Conservation (phyloP, 2,797 vertebrate species). For the Phrynocephalus guinanensis region DNA sequence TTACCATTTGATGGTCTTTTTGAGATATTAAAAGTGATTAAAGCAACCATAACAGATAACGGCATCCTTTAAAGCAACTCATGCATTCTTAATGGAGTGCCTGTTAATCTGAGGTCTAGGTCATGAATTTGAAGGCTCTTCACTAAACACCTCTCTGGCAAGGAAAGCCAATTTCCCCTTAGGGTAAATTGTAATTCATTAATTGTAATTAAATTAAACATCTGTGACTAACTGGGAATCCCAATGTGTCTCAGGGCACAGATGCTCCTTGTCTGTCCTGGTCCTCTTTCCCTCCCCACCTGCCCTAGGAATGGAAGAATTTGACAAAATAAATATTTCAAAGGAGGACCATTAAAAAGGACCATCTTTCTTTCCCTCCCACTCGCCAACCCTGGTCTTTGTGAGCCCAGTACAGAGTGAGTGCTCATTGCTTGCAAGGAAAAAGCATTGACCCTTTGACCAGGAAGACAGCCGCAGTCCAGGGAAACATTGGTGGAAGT, state of each 20-base stretch:
- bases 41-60: constrained; percentile 74
- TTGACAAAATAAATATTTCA: too few relatives aligned
- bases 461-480: not conserved
- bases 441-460: not conserved
- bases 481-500: too few relatives aligned
- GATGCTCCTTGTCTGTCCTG: not conserved
- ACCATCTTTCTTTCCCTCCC: too few relatives aligned
- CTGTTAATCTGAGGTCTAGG: constrained; percentile 82
- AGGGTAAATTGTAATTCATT: constrained; percentile 81
- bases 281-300: not conserved
- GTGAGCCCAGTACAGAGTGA: too few relatives aligned
- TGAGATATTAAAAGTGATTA: constrained; percentile 66
- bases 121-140: constrained; percentile 82
- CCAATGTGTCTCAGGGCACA: constrained; percentile 66
- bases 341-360: too few relatives aligned
- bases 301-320: too few relatives aligned
- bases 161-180: constrained; percentile 78
- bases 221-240: constrained; percentile 78
- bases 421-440: not conserved
- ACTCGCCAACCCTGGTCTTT: too few relatives aligned
- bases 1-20: constrained; percentile 60
- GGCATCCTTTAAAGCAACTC: constrained; percentile 79
- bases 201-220: constrained; percentile 84
- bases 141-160: constrained; percentile 79
- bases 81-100: constrained; percentile 82